Base-by-base conservation (phyloP, 2,888 invertebrate genomes). In the Zaprionus lineosus region DNA sequence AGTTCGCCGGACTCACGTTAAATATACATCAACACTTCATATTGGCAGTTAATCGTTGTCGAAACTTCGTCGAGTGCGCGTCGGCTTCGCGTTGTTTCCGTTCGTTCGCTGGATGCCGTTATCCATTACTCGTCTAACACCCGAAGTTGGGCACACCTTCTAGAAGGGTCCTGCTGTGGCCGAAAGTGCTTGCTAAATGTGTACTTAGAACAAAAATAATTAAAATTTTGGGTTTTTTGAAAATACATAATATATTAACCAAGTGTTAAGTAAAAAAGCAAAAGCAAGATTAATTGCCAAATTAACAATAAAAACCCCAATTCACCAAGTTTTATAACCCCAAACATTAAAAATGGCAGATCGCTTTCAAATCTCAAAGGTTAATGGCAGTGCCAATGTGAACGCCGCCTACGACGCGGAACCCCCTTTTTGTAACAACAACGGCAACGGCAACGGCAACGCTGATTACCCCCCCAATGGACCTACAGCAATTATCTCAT, bases 291-390 rank as follows among this genome's bases (percentile, higher is more conserved):
- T 47, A 51, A n/a, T 18, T 14, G 33, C 0, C 39, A 33, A 24
- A 33, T 55, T 41, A 52, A 34, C 40, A 34, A 59, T 26, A 47
- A n/a, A 44, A 59, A 36, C 40, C 1, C 39, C 57, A 41, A 59
- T 29, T 46, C 29, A 58, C 14, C 29, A 47, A 33, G 37, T 40
- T 5, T 8, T 14, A 26, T 40, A 43, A 18, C 7, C 19, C 11
- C 33, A 15, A 33, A 9, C 60, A 36, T 60, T 5, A 31, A 31
- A 31, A 44, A 88, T 88, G 89, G 72, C 74, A 29, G 88, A 86
- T 70, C 86, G 88, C 46, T 87, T 88, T 74, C 85, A 87, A 78
- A 74, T 87, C 56, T 76, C 72, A 47, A 87, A 87, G 74, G 75
- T 83, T 43, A 86, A 84, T 62, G 85, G 75, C 46, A 78, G 50